Percentiles rank a stretch among this genome's conserved stretches.
phyloP scores from a whole-genome alignment of 2,888 invertebrate species.

The Ormia ochracea region DNA sequence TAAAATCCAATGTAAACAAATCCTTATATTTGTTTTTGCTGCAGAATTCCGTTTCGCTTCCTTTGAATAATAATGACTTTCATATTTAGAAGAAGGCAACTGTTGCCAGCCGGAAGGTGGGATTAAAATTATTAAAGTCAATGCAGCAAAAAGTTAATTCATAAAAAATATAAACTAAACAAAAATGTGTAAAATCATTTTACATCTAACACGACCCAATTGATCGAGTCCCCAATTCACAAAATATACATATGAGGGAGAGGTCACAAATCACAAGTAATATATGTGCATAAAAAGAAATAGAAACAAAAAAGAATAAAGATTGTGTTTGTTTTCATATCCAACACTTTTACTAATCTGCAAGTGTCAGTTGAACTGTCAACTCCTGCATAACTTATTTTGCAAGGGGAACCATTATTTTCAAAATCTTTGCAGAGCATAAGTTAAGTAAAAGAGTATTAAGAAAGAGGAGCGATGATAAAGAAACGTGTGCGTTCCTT shows the following conservation, averaged over 20 bases:
- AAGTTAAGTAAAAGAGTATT: background rate
- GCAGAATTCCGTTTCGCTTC: conserved; percentile 14
- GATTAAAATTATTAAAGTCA: conserved; percentile 69
- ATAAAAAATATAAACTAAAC: conserved; percentile 60
- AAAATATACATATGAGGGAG: conserved; percentile 31
- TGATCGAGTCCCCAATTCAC: conserved; percentile 31
- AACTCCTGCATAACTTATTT: conserved; percentile 61
- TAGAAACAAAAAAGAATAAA: conserved; percentile 73
- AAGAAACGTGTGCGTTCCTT: conserved; percentile 61
- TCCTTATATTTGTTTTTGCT: background rate
- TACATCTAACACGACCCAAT: conserved; percentile 35
- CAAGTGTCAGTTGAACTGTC: conserved; percentile 73
- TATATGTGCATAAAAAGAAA: conserved; percentile 45
- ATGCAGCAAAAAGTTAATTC: conserved; percentile 74
- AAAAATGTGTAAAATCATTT: conserved; percentile 40
- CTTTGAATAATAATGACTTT: conserved; percentile 55
- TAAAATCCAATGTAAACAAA: conserved; percentile 12
- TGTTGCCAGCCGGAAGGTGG: conserved; percentile 62
- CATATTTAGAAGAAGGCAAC: background rate
- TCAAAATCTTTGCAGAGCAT: background rate
- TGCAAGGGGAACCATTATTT: background rate
- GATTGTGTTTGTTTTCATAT: conserved; percentile 51
- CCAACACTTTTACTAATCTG: conserved; percentile 74
- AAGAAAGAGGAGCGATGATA: background rate
- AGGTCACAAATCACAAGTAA: background rate